These are phyloP conservation scores for Dysmachus trigonus DNA, from an alignment of 2,888 invertebrate species.

Conservation along the genomic window DNA sequence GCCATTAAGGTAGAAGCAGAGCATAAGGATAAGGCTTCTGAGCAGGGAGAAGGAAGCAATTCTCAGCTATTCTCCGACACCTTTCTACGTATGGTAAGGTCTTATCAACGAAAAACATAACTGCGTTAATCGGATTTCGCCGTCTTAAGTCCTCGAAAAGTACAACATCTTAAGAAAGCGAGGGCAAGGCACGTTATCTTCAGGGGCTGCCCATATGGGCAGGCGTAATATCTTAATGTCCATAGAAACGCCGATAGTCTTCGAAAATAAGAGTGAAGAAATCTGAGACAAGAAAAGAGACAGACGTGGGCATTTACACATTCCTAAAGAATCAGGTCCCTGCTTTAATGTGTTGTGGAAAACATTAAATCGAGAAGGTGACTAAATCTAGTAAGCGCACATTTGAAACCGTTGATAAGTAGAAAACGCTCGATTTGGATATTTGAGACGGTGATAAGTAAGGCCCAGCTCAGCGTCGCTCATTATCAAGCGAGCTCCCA, in stretches of 20 bases:
- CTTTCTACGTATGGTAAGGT: conserved; percentile 10
- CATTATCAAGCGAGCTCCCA: neutral
- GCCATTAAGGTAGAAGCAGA: neutral
- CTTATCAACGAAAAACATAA: conserved; percentile 25
- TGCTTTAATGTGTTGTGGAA: neutral
- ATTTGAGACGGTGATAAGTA: neutral
- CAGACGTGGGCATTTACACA: neutral
- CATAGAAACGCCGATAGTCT: neutral
- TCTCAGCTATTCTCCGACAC: neutral
- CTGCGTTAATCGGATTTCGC: conserved; percentile 21
- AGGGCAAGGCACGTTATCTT: neutral
- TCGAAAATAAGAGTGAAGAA: neutral
- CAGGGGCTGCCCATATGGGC: conserved; percentile 2
- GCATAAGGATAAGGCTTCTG: neutral
- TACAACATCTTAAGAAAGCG: neutral
- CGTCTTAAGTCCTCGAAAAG: neutral
- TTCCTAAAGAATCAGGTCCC: neutral
- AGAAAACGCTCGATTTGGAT: neutral
- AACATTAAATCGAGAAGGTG: neutral
- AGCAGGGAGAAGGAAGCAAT: neutral
- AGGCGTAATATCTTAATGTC: conserved; percentile 2
- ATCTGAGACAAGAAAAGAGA: neutral
- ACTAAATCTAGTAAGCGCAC: neutral
- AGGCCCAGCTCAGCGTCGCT: neutral
- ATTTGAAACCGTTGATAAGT: neutral